Evolutionary conservation across 2,888 invertebrate species (phyloP).

Genomic region (Thymelicus acteon): DNA sequence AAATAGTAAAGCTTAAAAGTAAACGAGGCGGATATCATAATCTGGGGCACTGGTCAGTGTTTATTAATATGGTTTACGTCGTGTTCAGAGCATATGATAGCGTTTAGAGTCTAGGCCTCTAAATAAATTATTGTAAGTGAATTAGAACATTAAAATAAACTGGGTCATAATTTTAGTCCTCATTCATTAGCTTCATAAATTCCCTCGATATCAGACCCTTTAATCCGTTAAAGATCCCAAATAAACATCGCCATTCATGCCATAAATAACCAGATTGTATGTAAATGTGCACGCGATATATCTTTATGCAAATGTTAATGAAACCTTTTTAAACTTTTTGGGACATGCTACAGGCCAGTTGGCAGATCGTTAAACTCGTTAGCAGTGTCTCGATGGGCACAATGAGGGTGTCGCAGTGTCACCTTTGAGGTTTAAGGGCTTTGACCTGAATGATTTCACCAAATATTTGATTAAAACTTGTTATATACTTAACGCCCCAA

Average conservation of each 20-base stretch:
- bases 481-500: too few relatives aligned
- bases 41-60: too few relatives aligned
- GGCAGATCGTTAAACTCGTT: constrained; percentile 15
- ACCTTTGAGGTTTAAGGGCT: constrained; percentile 3
- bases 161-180: too few relatives aligned
- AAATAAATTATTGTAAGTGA: too few relatives aligned
- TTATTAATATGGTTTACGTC: too few relatives aligned
- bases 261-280: background rate
- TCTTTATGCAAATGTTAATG: constrained; percentile 13
- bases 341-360: background rate
- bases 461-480: too few relatives aligned
- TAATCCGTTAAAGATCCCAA: background rate
- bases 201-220: background rate
- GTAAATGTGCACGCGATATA: constrained; percentile 7
- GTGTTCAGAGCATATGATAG: too few relatives aligned
- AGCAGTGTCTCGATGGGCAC: background rate
- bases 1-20: too few relatives aligned
- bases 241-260: background rate
- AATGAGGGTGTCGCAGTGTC: background rate
- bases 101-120: too few relatives aligned
- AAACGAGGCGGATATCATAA: too few relatives aligned
- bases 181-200: too few relatives aligned
- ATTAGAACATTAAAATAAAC: too few relatives aligned
- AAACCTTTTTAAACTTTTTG: constrained; percentile 14
- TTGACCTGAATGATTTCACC: constrained; percentile 9